A percentile compares a stretch with the other conserved stretches of the same genome.
Conservation (phyloP, 2,797 vertebrate genomes). For the Sphenodon punctatus region DNA sequence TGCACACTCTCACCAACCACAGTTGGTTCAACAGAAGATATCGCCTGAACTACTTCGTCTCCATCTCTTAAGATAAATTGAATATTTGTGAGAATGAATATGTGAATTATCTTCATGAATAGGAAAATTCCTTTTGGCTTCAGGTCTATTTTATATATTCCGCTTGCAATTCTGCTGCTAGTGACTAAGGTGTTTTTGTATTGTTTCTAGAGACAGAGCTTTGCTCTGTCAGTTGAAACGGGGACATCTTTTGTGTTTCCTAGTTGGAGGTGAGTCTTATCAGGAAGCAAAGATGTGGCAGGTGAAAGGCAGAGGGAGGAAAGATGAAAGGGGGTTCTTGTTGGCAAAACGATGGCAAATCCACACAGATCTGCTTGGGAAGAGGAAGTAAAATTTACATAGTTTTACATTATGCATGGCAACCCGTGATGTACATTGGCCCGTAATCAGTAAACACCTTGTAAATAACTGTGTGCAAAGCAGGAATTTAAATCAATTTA, state of each 20-base stretch:
- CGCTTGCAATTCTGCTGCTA: constrained; percentile 45
- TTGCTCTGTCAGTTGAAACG: constrained; percentile 48
- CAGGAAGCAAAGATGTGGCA: background rate
- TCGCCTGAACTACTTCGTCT: too few relatives aligned
- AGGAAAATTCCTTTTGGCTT: background rate
- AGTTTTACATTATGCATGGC: constrained; percentile 41
- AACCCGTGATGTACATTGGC: constrained; percentile 21
- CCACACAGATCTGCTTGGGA: background rate
- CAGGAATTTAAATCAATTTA: constrained; percentile 56
- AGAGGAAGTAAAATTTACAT: constrained; percentile 7
- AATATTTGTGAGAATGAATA: too few relatives aligned
- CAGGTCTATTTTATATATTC: background rate
- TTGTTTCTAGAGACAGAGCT: too few relatives aligned
- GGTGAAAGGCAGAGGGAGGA: constrained; percentile 50
- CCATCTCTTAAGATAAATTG: too few relatives aligned
- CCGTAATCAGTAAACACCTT: constrained; percentile 41
- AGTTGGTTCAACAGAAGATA: too few relatives aligned
- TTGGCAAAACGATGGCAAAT: constrained; percentile 26
- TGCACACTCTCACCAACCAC: too few relatives aligned
- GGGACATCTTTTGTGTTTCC: constrained; percentile 46
- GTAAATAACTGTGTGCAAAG: constrained; percentile 56
- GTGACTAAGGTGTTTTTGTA: constrained; percentile 41
- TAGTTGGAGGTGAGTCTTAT: constrained; percentile 8
- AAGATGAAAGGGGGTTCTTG: constrained; percentile 58
- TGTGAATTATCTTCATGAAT: too few relatives aligned